Evolutionary conservation across 2,113 vertebrate genomes (phyloP).

Genomic region (Emydocephalus ijimae): DNA sequence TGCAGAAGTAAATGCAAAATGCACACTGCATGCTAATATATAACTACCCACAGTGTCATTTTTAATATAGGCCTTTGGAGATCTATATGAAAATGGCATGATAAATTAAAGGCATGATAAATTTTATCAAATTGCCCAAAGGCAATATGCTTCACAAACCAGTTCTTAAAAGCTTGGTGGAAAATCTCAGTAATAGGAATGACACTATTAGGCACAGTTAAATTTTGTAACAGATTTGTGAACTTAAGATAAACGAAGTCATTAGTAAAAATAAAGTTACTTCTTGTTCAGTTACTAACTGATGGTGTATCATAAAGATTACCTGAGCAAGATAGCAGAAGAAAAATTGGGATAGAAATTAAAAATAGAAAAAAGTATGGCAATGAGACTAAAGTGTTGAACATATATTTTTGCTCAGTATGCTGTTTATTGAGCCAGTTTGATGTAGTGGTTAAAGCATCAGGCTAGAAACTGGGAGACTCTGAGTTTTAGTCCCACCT

Average conservation of each 20-base stretch:
- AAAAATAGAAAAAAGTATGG: not conserved
- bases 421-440: not conserved
- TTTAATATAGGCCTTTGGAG: not conserved
- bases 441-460: not conserved
- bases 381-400: not conserved
- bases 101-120: not conserved
- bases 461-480: not conserved
- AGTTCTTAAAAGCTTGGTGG: not conserved
- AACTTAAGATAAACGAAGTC: not conserved
- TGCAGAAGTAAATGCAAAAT: not conserved
- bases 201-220: not conserved
- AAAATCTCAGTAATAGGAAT: not conserved
- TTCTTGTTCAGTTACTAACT: not conserved
- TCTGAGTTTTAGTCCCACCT: not conserved
- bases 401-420: not conserved
- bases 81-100: not conserved
- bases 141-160: not conserved
- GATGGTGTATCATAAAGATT: not conserved
- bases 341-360: not conserved
- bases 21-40: not conserved
- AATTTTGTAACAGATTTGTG: not conserved
- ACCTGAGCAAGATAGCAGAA: not conserved
- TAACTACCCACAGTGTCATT: not conserved
- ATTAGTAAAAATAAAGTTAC: not conserved
- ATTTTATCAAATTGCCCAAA: not conserved